phyloP scores from a whole-genome alignment of 2,888 invertebrate species.

The Diploptera punctata region DNA sequence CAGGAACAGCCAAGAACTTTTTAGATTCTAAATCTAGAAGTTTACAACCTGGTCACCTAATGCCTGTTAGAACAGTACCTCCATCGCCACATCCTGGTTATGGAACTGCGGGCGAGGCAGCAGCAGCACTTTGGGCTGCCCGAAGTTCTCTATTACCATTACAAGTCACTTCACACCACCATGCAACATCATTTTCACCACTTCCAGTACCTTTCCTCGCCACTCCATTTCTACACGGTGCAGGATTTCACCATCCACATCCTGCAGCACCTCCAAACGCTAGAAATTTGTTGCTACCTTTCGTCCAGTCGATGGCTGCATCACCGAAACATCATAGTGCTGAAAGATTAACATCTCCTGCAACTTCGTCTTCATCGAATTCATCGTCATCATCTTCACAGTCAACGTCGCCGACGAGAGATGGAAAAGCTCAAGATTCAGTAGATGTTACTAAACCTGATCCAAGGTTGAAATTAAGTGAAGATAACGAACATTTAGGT shows the following conservation, averaged over 20 bases:
- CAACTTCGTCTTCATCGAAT: constrained; percentile 29
- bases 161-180: constrained; percentile 62
- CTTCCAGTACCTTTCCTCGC: constrained; percentile 66
- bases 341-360: not conserved
- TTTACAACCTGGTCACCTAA: not conserved
- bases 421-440: not conserved
- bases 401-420: not conserved
- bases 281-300: constrained; percentile 31
- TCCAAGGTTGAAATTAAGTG: not conserved
- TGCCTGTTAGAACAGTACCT: constrained; percentile 12
- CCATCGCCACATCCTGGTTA: constrained; percentile 15
- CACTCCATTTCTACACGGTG: constrained; percentile 51
- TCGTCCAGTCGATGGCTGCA: constrained; percentile 23
- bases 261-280: not conserved
- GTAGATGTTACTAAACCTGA: not conserved
- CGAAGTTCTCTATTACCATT: constrained; percentile 62
- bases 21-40: constrained; percentile 14
- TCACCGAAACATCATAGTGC: constrained; percentile 10
- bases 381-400: constrained; percentile 28
- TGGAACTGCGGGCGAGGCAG: constrained; percentile 21
- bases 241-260: constrained; percentile 19
- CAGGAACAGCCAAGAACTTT: constrained; percentile 17
- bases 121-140: constrained; percentile 36
- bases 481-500: not conserved
- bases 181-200: constrained; percentile 59